These are phyloP conservation scores for Xenopus tropicalis DNA, from an alignment of 2,113 vertebrate genomes.

Conservation along the genomic window DNA sequence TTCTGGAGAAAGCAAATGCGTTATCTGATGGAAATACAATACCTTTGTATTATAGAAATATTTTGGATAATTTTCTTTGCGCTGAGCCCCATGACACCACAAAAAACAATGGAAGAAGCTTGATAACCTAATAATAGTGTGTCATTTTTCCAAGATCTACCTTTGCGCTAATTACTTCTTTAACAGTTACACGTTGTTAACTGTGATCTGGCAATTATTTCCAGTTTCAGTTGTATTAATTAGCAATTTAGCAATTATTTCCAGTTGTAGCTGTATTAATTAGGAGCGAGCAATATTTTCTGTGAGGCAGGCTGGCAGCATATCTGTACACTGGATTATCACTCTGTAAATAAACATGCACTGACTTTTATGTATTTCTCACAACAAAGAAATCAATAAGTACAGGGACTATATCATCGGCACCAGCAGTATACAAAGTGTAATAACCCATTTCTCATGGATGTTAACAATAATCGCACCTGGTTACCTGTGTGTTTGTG, in stretches of 20 bases:
- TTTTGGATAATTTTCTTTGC: no score
- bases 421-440: no score
- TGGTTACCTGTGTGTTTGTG: no score
- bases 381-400: neutral
- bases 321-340: neutral
- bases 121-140: neutral
- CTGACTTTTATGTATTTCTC: neutral
- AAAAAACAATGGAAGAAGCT: neutral
- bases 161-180: slow-evolving; percentile 12
- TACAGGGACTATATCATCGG: neutral
- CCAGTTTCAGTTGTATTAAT: slow-evolving; percentile 17
- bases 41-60: no score
- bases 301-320: neutral
- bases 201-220: slow-evolving; percentile 24
- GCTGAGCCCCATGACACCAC: neutral
- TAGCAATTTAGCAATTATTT: slow-evolving; percentile 26
- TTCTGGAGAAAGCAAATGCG: no score
- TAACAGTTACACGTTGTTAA: slow-evolving; percentile 30
- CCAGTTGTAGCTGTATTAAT: slow-evolving; percentile 22
- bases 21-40: no score
- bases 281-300: slow-evolving; percentile 3
- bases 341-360: neutral
- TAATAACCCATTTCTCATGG: no score
- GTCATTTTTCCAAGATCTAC: slow-evolving; percentile 8
- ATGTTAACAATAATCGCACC: no score